Percentiles rank a stretch among this genome's conserved stretches.
These are phyloP conservation scores for Choloepus didactylus DNA, from an alignment of 2,797 vertebrate species.

Conservation along the genomic window DNA sequence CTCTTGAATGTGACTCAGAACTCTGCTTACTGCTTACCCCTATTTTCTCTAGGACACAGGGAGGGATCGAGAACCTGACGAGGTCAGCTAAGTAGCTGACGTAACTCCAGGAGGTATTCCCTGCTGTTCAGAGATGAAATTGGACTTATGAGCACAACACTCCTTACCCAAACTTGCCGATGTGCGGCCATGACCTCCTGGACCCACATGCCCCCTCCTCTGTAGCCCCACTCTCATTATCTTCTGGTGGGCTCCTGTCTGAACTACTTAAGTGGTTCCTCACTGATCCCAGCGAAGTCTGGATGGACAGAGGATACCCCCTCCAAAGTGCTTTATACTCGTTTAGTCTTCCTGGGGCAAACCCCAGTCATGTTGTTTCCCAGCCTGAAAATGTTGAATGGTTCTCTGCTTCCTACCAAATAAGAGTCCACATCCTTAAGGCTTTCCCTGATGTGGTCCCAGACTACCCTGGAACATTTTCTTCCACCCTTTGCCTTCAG, in stretches of 20 bases:
- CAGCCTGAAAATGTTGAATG: neutral
- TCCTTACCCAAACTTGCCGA: neutral
- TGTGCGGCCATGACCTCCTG: too few species aligned
- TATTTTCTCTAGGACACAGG: neutral
- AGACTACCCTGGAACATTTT: neutral
- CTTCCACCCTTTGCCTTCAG: neutral
- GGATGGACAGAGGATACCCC: too few species aligned
- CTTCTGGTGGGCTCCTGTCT: neutral
- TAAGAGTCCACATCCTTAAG: too few species aligned
- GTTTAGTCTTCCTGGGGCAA: neutral
- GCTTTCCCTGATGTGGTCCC: neutral
- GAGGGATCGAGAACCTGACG: neutral
- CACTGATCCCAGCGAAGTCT: neutral
- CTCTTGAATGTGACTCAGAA: neutral
- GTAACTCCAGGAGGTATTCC: neutral
- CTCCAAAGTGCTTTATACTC: neutral
- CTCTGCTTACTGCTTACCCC: neutral
- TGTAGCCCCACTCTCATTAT: neutral
- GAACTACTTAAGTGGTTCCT: neutral
- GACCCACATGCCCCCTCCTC: rapidly evolving
- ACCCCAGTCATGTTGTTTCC: neutral
- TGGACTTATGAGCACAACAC: neutral
- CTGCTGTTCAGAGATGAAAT: neutral
- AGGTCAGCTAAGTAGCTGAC: neutral
- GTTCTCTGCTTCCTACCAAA: neutral